Evolutionary conservation across 2,797 vertebrate species (phyloP).

Genomic region (Psittacula echo): DNA sequence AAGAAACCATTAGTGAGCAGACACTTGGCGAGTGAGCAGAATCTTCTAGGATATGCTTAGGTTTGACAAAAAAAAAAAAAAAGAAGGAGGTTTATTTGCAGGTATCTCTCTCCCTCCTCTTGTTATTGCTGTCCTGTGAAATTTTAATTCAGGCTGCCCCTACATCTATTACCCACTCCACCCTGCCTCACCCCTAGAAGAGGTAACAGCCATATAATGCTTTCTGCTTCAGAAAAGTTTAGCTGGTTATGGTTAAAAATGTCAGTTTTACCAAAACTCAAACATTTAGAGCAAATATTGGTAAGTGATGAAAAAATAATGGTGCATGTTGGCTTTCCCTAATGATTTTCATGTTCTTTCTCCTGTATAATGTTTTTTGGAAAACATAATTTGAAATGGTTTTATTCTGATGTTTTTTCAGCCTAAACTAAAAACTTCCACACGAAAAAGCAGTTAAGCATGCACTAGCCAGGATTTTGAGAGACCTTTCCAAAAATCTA

Average conservation of each 20-base stretch:
- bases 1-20: neutral
- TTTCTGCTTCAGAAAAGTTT: neutral
- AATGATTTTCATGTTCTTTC: neutral
- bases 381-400: neutral
- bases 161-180: rapidly evolving
- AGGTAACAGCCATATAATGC: neutral
- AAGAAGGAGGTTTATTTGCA: neutral
- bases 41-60: neutral
- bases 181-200: neutral
- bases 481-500: neutral
- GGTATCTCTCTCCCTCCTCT: neutral
- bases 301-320: neutral
- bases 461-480: neutral
- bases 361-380: neutral
- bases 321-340: neutral
- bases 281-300: neutral
- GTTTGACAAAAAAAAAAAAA: neutral
- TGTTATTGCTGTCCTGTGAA: neutral
- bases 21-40: neutral
- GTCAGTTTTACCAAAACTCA: neutral
- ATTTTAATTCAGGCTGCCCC: neutral
- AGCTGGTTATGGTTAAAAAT: neutral
- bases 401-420: neutral
- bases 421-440: neutral
- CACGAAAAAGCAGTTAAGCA: neutral